Percentiles rank a stretch among this genome's conserved stretches.
phyloP scores from a whole-genome alignment of 1,140 invertebrate genomes.

The Aleiodes sp. region DNA sequence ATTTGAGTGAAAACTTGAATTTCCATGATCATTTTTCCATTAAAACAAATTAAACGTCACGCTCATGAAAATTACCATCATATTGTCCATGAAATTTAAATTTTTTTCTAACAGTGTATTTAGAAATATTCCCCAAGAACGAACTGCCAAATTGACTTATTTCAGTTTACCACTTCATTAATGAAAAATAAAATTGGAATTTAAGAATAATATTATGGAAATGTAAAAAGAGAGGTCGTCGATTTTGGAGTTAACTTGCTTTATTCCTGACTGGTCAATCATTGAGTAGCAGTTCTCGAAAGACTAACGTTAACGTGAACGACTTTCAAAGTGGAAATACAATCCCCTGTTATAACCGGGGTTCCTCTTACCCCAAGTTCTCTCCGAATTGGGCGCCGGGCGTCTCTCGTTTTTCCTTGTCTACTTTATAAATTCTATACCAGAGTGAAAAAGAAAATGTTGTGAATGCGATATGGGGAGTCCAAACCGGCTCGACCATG shows the following conservation, averaged over 20 bases:
- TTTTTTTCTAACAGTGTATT: no score
- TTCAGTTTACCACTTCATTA: no score
- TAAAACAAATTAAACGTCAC: no score
- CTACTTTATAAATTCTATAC: neutral
- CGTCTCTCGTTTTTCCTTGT: neutral
- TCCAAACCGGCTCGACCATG: constrained; percentile 47
- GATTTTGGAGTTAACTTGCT: constrained; percentile 1
- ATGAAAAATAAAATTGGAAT: no score
- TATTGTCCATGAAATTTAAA: no score
- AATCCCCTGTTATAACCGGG: constrained; percentile 45
- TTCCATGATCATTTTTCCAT: no score
- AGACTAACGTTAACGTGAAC: constrained; percentile 32
- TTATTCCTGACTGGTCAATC: constrained; percentile 5
- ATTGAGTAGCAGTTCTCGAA: neutral
- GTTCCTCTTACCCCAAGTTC: neutral
- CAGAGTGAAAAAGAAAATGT: neutral
- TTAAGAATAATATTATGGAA: neutral
- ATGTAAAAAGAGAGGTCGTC: neutral
- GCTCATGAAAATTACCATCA: no score
- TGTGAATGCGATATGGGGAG: constrained; percentile 53
- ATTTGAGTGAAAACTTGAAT: no score
- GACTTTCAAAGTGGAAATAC: constrained; percentile 59
- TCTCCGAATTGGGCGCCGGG: neutral
- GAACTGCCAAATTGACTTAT: no score
- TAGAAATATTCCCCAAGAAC: no score